A percentile compares a stretch with the other conserved stretches of the same genome.
Evolutionary conservation across 2,113 vertebrate genomes (phyloP).

Genomic region (Hippocampus comes): DNA sequence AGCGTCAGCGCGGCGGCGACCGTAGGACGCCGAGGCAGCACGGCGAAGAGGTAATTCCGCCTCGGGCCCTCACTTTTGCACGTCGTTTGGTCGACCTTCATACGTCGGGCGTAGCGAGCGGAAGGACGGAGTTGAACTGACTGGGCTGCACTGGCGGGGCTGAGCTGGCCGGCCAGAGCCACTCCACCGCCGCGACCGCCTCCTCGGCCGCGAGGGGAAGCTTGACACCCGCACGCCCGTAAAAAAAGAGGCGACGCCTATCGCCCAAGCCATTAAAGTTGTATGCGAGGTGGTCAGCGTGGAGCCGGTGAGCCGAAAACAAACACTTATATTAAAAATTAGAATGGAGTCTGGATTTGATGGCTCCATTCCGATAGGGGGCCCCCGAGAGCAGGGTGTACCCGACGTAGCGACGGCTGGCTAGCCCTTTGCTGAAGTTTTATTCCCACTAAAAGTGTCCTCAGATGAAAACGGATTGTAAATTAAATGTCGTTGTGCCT

Average conservation of each 20-base stretch:
- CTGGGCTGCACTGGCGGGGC: not conserved
- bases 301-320: no score
- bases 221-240: conserved; percentile 24
- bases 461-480: no score
- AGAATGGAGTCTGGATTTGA: not conserved
- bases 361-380: not conserved
- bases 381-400: not conserved
- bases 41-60: conserved; percentile 51
- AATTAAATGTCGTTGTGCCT: no score
- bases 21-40: conserved; percentile 50
- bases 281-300: not conserved
- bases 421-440: not conserved
- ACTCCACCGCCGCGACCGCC: not conserved
- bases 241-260: conserved; percentile 35
- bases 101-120: not conserved
- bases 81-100: not conserved
- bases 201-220: conserved; percentile 19
- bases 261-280: conserved; percentile 30
- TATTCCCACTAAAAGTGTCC: not conserved
- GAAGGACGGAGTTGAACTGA: not conserved
- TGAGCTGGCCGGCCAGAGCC: not conserved
- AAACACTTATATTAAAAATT: not conserved
- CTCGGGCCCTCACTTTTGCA: not conserved
- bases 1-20: conserved; percentile 43
- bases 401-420: not conserved